Evolutionary conservation across 2,888 invertebrate genomes (phyloP).

Genomic region (Conomelus anceps): DNA sequence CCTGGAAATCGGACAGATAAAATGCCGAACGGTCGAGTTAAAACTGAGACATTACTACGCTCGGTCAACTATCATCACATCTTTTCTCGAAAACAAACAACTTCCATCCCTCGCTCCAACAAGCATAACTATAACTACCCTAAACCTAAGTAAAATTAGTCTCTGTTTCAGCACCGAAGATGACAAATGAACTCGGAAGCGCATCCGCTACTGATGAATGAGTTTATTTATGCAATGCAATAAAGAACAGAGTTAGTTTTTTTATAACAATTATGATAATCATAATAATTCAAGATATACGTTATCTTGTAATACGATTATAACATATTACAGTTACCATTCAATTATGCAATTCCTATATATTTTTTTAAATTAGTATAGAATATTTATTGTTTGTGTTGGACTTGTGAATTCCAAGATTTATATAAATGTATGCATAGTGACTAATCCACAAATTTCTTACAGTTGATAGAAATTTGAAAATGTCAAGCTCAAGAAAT

Average conservation of each 20-base stretch:
- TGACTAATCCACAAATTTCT: background rate
- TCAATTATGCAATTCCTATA: background rate
- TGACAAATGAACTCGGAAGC: too few species aligned
- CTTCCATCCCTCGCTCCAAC: too few species aligned
- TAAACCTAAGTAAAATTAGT: too few species aligned
- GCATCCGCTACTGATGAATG: too few species aligned
- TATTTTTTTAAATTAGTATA: background rate
- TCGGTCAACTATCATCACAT: too few species aligned
- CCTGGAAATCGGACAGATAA: too few species aligned
- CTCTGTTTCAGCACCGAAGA: too few species aligned
- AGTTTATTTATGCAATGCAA: background rate
- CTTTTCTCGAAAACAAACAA: too few species aligned
- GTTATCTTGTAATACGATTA: background rate
- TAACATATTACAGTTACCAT: background rate
- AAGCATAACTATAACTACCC: too few species aligned
- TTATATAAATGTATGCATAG: background rate
- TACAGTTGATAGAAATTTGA: background rate
- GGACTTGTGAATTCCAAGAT: background rate
- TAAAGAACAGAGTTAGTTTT: background rate
- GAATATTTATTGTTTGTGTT: background rate
- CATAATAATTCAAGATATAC: too few species aligned
- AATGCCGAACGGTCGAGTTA: too few species aligned
- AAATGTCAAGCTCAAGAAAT: background rate
- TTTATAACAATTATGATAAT: background rate
- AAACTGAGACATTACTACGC: too few species aligned